Conservation (phyloP, 2,888 invertebrate genomes). For the Entomobrya multifasciata region DNA sequence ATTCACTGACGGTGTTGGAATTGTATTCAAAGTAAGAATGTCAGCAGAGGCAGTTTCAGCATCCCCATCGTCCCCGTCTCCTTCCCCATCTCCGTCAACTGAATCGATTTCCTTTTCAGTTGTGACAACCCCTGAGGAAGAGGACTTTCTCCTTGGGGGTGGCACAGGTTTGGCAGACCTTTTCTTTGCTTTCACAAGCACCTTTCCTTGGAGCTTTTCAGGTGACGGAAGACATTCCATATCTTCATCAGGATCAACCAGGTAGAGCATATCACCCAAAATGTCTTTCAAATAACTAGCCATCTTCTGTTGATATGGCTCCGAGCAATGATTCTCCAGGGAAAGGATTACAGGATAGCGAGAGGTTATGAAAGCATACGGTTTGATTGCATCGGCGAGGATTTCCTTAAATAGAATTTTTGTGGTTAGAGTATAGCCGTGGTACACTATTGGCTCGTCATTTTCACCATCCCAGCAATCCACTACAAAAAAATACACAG, state of each 20-base stretch:
- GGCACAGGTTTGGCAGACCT: constrained; percentile 58
- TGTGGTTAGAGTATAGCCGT: constrained; percentile 83
- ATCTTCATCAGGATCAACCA: constrained; percentile 81
- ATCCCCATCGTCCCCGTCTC: too few relatives aligned
- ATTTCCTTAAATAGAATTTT: constrained; percentile 82
- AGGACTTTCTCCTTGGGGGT: constrained; percentile 61
- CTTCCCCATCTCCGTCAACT: constrained; percentile 69
- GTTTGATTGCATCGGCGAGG: constrained; percentile 82
- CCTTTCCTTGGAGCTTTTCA: constrained; percentile 82
- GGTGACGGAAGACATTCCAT: constrained; percentile 82
- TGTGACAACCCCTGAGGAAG: constrained; percentile 59
- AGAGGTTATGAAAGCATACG: constrained; percentile 82
- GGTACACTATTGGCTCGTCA: constrained; percentile 84
- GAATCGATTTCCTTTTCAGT: constrained; percentile 71
- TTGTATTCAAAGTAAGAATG: constrained; percentile 67
- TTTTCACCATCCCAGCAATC: constrained; percentile 84
- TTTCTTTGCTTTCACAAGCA: constrained; percentile 82
- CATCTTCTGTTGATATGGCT: constrained; percentile 82
- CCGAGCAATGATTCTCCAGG: constrained; percentile 83
- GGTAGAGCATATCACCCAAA: constrained; percentile 81
- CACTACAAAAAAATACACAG: constrained; percentile 81
- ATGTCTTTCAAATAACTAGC: constrained; percentile 82
- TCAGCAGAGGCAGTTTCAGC: constrained; percentile 62
- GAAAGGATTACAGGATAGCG: constrained; percentile 83
- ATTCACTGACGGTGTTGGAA: constrained; percentile 65